Evolutionary conservation across 2,888 invertebrate genomes (phyloP), one percentile per base, ranked within the genome.

Genomic region (Dryobotodes eremita): DNA sequence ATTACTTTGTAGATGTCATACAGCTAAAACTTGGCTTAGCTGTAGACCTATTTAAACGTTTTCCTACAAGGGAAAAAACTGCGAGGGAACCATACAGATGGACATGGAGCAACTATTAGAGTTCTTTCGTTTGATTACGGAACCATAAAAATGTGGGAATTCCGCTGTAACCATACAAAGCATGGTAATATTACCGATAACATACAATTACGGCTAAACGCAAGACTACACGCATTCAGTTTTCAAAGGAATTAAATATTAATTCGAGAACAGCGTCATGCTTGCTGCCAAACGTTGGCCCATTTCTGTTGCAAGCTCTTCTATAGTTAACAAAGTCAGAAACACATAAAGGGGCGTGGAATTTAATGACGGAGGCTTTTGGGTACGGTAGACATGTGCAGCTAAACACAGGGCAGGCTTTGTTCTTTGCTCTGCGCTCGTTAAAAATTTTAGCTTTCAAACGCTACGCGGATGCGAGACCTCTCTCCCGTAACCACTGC

Each of bases 361-460:
- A 92, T 92, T 92, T 93, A 94, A 93, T 94, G 94, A 92, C 90
- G 92, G 84, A 80, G 90, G 91, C 92, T 94, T 93, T 92, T 82
- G 91, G 89, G 83, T 77, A 88, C 89, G 87, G 89, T 86, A 91
- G 91, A 91, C 91, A 92, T 91, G 91, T 92, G 92, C 89, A 88
- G 80, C 92, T 92, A 92, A 94, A 93, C 92, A 93, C 90, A 91
- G 90, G 85, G 90, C 90, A 82, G 85, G 91, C 94, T 94, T 95
- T 95, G 94, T 95, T 94, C 93, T 92, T 92, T 91, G 90, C 91
- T 85, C 88, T 90, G 87, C 89, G 91, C 93, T 95, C 93, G 94
- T 95, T 95, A 94, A 95, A 95, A 95, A 94, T 95, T 95, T 93
- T 89, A 93, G 92, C 90, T 91, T 88, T 89, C 91, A 89, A 90